phyloP scores from a whole-genome alignment of 2,888 invertebrate species.

The Oligia latruncula region DNA sequence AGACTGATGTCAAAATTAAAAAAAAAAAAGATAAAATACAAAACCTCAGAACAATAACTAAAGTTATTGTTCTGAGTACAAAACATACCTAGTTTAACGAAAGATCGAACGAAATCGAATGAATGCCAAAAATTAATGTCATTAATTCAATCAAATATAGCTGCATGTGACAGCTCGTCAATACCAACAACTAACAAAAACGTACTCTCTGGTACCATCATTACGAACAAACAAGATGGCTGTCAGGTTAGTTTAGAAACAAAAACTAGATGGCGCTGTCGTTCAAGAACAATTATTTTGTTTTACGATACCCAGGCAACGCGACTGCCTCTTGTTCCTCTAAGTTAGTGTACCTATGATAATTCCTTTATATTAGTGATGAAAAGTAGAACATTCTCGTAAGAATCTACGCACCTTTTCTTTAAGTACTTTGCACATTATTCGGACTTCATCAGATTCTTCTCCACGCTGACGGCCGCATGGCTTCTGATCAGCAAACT shows the following conservation, averaged over 20 bases:
- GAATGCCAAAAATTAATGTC: not conserved
- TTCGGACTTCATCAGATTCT: conserved; percentile 97
- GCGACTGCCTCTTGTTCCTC: not conserved
- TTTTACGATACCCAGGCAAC: not conserved
- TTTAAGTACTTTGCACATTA: conserved; percentile 96
- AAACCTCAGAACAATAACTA: too few species aligned
- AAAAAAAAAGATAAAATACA: not conserved
- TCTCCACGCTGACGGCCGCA: conserved; percentile 95
- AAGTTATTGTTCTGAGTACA: too few species aligned
- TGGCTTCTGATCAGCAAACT: conserved; percentile 96
- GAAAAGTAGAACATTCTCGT: not conserved
- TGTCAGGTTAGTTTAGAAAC: not conserved
- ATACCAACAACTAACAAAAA: not conserved
- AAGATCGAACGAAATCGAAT: not conserved
- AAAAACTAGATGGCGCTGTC: conserved; percentile 6
- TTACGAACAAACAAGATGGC: not conserved
- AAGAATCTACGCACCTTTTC: conserved; percentile 89
- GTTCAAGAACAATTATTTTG: not conserved
- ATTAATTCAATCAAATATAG: not conserved
- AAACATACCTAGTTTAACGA: not conserved
- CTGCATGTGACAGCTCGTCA: not conserved
- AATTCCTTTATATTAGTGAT: not conserved
- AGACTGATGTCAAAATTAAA: not conserved
- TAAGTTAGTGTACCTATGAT: too few species aligned
- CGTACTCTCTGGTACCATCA: not conserved